These are phyloP conservation scores for Edolisoma coerulescens DNA, from an alignment of 2,113 vertebrate species.

Conservation along the genomic window DNA sequence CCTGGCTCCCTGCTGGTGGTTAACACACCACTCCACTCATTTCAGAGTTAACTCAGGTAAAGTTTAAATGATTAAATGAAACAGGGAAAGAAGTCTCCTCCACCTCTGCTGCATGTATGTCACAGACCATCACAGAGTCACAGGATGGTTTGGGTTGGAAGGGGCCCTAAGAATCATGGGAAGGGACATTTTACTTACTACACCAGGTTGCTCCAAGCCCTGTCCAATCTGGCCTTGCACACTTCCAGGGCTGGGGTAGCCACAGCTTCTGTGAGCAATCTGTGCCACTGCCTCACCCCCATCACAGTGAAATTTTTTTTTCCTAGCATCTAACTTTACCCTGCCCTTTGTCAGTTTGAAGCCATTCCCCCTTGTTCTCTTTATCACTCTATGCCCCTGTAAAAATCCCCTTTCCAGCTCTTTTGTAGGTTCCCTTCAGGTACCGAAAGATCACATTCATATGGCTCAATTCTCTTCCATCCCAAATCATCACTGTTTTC, in stretches of 20 bases:
- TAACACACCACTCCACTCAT: no score
- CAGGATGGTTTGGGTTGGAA: not conserved
- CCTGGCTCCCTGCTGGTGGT: not conserved
- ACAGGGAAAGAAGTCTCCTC: not conserved
- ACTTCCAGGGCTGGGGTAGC: not conserved
- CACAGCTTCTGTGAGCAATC: not conserved
- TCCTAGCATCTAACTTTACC: not conserved
- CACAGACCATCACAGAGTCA: not conserved
- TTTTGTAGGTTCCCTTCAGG: not conserved
- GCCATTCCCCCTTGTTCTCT: not conserved
- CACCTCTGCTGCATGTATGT: fast-evolving
- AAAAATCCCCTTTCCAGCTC: not conserved
- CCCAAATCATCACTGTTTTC: not conserved
- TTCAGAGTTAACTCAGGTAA: not conserved
- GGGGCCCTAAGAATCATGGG: not conserved
- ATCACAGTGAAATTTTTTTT: fast-evolving
- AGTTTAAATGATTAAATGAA: not conserved
- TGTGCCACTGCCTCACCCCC: not conserved
- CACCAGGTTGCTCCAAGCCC: not conserved
- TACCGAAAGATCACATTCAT: not conserved
- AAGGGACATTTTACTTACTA: not conserved
- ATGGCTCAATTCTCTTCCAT: not conserved
- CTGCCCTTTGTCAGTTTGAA: not conserved
- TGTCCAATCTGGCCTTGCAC: fast-evolving
- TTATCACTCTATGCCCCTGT: not conserved